A percentile compares a stretch with the other conserved stretches of the same genome.
phyloP scores from a whole-genome alignment of 2,797 vertebrate species.

The Meda fulgida region DNA sequence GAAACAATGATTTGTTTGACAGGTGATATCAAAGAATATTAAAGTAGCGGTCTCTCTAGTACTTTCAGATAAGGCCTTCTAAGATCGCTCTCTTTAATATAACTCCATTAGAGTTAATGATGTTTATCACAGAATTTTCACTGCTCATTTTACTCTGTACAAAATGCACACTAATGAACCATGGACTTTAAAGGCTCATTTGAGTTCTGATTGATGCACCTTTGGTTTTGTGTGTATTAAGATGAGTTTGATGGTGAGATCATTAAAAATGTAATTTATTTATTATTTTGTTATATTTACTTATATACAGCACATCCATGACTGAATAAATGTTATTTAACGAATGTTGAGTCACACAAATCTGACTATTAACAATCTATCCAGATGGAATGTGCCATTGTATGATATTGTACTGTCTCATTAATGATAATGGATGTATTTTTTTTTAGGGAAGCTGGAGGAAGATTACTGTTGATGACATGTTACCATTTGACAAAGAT shows the following conservation, averaged over 20 bases:
- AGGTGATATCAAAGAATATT: slow-evolving; percentile 1
- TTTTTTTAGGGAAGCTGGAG: slow-evolving; percentile 90
- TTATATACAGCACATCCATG: background rate
- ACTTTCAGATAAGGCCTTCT: slow-evolving; percentile 31
- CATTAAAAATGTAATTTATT: background rate
- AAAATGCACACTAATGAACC: slow-evolving; percentile 35
- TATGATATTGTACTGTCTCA: slow-evolving; percentile 4
- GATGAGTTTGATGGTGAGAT: slow-evolving; percentile 6
- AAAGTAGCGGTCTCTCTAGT: background rate
- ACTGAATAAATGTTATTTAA: background rate
- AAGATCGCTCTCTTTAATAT: slow-evolving; percentile 17
- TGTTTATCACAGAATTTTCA: slow-evolving; percentile 12
- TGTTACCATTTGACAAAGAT: slow-evolving; percentile 87
- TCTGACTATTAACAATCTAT: background rate
- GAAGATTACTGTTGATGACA: slow-evolving; percentile 90
- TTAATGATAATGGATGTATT: background rate
- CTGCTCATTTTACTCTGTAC: slow-evolving; percentile 12
- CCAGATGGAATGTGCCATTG: background rate
- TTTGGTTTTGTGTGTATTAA: slow-evolving; percentile 6
- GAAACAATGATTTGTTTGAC: slow-evolving; percentile 34
- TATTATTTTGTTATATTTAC: background rate
- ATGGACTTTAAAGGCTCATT: background rate
- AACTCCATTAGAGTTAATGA: slow-evolving; percentile 30
- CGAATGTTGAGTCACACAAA: background rate
- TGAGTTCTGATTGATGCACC: slow-evolving; percentile 33